phyloP scores from a whole-genome alignment of 2,113 vertebrate species.

The Ornithorhynchus anatinus region DNA sequence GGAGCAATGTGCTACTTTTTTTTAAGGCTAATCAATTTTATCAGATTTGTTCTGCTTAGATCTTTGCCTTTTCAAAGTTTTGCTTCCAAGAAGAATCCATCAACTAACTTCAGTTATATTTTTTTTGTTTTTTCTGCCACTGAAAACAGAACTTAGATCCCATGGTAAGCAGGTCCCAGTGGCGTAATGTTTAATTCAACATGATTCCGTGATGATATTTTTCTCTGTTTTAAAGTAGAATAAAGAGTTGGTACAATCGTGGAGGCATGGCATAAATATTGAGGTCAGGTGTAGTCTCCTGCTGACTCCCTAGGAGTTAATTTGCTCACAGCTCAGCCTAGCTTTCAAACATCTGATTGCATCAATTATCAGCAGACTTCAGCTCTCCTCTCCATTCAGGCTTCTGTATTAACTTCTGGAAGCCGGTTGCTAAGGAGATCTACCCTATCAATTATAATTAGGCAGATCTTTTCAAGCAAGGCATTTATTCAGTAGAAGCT shows the following conservation, averaged over 20 bases:
- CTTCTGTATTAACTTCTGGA: conserved; percentile 8
- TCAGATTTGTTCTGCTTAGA: too few species aligned
- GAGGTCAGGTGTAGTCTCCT: conserved; percentile 22
- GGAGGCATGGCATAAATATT: conserved; percentile 14
- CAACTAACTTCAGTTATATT: background rate
- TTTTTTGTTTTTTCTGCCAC: background rate
- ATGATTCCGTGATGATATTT: background rate
- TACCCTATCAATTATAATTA: conserved; percentile 51
- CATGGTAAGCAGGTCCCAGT: background rate
- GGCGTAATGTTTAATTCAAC: background rate
- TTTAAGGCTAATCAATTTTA: too few species aligned
- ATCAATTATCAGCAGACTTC: conserved; percentile 21
- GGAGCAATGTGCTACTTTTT: too few species aligned
- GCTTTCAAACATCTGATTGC: conserved; percentile 36
- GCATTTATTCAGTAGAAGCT: conserved; percentile 34
- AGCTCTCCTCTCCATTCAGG: conserved; percentile 1
- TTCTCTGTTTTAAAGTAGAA: background rate
- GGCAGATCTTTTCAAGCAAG: conserved; percentile 33
- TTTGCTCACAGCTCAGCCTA: conserved; percentile 24
- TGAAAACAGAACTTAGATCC: background rate
- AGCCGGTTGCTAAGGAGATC: background rate
- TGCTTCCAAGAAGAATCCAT: too few species aligned
- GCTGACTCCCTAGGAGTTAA: conserved; percentile 7
- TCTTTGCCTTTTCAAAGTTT: too few species aligned
- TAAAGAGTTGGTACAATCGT: conserved; percentile 5